phyloP scores from a whole-genome alignment of 35 echinoderm and acorn worm species.

The Ptychodera flava region DNA sequence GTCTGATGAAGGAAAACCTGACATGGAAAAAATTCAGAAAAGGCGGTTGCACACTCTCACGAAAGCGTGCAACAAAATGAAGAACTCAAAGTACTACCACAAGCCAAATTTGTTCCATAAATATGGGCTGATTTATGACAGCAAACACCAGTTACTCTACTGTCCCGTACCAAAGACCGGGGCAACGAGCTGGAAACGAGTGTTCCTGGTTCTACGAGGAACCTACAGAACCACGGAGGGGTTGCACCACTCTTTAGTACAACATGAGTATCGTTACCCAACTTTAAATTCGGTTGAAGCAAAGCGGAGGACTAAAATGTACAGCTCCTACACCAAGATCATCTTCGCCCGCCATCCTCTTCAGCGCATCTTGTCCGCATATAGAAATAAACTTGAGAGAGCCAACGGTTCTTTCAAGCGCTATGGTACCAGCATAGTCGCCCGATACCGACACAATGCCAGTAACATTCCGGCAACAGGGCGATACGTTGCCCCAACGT shows the following conservation, averaged over 20 bases:
- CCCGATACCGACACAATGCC: neutral
- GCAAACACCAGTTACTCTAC: conserved; percentile 43
- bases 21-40: no score
- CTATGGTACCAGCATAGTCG: neutral
- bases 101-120: no score
- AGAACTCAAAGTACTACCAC: no score
- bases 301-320: conserved; percentile 7
- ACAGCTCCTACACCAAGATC: conserved; percentile 46
- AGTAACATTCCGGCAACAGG: neutral
- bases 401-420: neutral
- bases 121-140: no score
- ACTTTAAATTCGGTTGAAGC: neutral
- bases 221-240: neutral
- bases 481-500: neutral
- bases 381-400: conserved; percentile 38
- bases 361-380: conserved; percentile 49
- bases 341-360: conserved; percentile 57
- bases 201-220: conserved; percentile 33
- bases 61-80: no score
- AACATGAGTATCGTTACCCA: conserved; percentile 4
- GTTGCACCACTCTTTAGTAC: neutral
- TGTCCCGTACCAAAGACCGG: conserved; percentile 54
- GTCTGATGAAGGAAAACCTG: no score
- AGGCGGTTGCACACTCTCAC: no score
- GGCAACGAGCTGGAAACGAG: conserved; percentile 51